Base-by-base conservation (phyloP, 2,113 vertebrate species). In the Nerophis lumbriciformis region DNA sequence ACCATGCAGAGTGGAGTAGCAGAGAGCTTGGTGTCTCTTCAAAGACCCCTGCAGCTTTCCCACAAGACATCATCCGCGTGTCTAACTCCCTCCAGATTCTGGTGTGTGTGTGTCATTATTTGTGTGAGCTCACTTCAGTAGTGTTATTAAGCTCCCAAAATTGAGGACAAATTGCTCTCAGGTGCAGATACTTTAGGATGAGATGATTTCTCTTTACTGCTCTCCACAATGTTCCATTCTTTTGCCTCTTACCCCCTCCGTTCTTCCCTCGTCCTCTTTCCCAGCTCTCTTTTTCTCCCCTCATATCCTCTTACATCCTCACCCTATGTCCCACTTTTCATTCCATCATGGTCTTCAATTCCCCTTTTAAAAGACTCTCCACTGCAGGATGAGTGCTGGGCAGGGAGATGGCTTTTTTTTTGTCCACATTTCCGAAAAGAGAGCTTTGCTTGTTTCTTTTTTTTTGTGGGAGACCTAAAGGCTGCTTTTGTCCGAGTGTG, bases 101-200 rank as follows among this genome's bases (percentile, higher is more conserved):
- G 61, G 72, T 9, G 6, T 72, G 62, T 59, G 59, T 68, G 72
- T 71, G 71, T 65, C 61, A 54, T 66, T 69, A 42, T 80, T 58
- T 81, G 68, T 74, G 70, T 75, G 78, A 59, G 56, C 79, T 69
- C 77, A 79, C 80, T 83, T 83, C 76, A 81, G 62, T 68, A 53
- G 69, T 77, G 80, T 81, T 72, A 87, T 88, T 86, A 86, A 84
- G 79, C 83, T 77, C 71, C 73, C 44, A 66, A 86, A 86, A 85
- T 88, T 88, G 87, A 73, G 81, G 82, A 87, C 83, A 86, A 85
- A 88, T 88, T 87, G 87, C 82, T 85, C 80, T 87, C 87, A 88
- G 87, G 83, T 86, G 85, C 86, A 81, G 80, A 84, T 84, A 79
- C 80, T 84, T 83, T 75, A 63, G 76, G 77, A 85, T 73, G 53